Base-by-base conservation (phyloP, 2,888 invertebrate species). In the Meandrusa payeni region DNA sequence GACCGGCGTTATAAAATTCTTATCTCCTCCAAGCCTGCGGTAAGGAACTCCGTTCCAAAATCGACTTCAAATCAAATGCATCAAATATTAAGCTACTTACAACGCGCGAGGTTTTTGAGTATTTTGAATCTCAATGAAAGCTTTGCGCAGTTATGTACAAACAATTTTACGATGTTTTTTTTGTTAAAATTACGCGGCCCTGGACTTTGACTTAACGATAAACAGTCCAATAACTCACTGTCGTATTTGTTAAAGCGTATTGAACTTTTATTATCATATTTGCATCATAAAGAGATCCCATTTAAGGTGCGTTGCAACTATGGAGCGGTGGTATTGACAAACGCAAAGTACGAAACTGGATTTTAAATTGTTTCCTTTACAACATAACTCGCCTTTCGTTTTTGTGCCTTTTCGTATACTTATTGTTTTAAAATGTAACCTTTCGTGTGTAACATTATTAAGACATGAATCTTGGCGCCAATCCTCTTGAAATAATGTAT, bases 261-360 rank as follows among this genome's bases (percentile, higher is more conserved):
- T 23, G n/a, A 29, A 28, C 22, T 23, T 41, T 36, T 41, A 41
- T 36, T 36, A 41, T 36, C 34, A 42, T 36, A 42, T 34, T 28
- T 41, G 41, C 32, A 41, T 41, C 33, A 33, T 33, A 41, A 41
- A 41, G 11, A 9, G 12, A 24, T 7, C 26, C 41, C 41, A 41
- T 41, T 32, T 41, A 33, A 26, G 41, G 41, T 11, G n/a, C 26
- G 19, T 9, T 6, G 26, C 26, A 26, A 26, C 41, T 26, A 12
- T 19, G 12, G 24, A 7, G 12, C 20, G 13, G 41, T 26, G 19
- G 19, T 33, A 33, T 27, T 41, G 24, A 39, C 27, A 5, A 27
- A 27, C 26, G 19, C 10, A 41, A 19, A 20, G 32, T 20, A 6
- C 37, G 9, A 29, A 29, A 23, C 23, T 15, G 29, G 15, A 29